phyloP scores from a whole-genome alignment of 2,888 invertebrate genomes.

The Lamellibrachia columna region DNA sequence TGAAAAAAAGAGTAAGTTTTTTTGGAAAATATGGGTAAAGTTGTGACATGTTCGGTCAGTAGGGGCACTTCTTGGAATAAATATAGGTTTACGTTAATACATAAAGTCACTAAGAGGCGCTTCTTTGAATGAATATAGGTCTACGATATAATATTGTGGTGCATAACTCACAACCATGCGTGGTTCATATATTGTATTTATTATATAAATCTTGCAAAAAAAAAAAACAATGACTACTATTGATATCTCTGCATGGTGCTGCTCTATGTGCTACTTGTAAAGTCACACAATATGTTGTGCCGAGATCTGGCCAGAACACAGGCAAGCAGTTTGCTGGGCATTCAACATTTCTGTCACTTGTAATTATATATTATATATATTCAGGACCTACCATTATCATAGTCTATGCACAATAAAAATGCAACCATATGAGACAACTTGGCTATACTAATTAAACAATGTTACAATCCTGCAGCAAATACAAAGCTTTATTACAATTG shows the following conservation, averaged over 20 bases:
- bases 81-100: no score
- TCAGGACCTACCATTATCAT: neutral
- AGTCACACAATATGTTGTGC: no score
- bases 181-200: neutral
- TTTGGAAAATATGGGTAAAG: no score
- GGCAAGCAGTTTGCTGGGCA: neutral
- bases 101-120: no score
- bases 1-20: no score
- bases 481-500: neutral
- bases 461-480: neutral
- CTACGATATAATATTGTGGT: neutral
- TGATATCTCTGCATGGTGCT: no score
- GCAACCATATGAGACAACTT: neutral
- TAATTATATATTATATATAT: neutral
- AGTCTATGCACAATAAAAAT: neutral
- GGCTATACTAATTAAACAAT: neutral
- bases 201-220: conserved; percentile 16
- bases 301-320: neutral
- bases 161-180: neutral
- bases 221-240: neutral
- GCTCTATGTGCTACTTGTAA: no score
- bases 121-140: neutral
- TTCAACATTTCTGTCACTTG: neutral
- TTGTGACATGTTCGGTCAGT: no score
- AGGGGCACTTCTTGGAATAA: no score